These are phyloP conservation scores for Tinea pellionella DNA, from an alignment of 2,888 invertebrate species.

Conservation along the genomic window DNA sequence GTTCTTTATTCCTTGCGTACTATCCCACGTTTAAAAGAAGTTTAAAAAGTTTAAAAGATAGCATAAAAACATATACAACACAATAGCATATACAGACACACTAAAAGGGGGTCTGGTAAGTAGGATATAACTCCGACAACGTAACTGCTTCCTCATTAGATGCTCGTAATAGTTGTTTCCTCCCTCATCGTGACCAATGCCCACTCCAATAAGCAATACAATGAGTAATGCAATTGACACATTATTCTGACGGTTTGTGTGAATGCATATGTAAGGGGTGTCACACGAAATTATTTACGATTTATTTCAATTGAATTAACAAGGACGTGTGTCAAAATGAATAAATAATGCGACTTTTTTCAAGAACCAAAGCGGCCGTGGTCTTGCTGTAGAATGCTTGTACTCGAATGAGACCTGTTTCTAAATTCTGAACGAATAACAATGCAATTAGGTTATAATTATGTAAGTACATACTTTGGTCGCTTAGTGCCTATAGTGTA, in stretches of 20 bases:
- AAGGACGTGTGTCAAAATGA: too few species aligned
- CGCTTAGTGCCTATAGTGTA: too few species aligned
- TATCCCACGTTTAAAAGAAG: too few species aligned
- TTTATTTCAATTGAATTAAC: background rate
- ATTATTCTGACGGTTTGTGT: background rate
- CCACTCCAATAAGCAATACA: background rate
- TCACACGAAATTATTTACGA: background rate
- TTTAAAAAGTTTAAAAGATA: too few species aligned
- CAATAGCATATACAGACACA: slow-evolving; percentile 16
- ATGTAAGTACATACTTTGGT: too few species aligned
- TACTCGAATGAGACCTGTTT: too few species aligned
- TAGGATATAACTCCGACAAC: slow-evolving; percentile 28
- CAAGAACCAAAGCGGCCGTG: too few species aligned
- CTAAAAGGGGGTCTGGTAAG: slow-evolving; percentile 10
- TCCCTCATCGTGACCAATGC: slow-evolving; percentile 18
- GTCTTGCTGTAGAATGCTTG: too few species aligned
- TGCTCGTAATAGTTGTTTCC: slow-evolving; percentile 49
- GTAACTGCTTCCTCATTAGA: slow-evolving; percentile 61
- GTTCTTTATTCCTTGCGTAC: too few species aligned
- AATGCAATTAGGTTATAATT: too few species aligned
- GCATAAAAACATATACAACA: slow-evolving; percentile 19
- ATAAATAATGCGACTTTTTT: too few species aligned
- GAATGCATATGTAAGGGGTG: background rate
- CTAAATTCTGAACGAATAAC: too few species aligned
- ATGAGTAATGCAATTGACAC: background rate